phyloP scores from a whole-genome alignment of 2,888 invertebrate genomes.

The Mycalesis mineus region DNA sequence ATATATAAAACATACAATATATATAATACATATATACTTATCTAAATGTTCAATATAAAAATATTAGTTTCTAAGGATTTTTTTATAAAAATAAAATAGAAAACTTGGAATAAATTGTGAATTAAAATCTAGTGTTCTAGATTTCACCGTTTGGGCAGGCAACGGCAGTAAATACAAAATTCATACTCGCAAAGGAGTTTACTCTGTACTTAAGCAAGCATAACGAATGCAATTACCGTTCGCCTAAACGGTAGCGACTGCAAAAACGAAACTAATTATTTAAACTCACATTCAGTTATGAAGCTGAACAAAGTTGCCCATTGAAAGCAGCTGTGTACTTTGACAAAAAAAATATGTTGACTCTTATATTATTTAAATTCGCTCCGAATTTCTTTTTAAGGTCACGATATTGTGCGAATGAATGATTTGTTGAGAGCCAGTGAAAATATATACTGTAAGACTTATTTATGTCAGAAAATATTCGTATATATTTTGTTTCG shows the following conservation, averaged over 20 bases:
- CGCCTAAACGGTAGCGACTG: slow-evolving; percentile 17
- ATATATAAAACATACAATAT: no score
- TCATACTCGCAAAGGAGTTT: slow-evolving; percentile 22
- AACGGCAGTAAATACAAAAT: slow-evolving; percentile 21
- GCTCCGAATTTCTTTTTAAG: not conserved
- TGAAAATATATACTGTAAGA: no score
- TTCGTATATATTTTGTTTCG: no score
- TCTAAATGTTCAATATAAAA: no score
- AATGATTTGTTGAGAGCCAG: no score
- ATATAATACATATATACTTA: no score
- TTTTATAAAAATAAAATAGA: no score
- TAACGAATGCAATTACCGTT: slow-evolving; percentile 28
- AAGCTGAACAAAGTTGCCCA: slow-evolving; percentile 13
- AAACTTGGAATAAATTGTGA: no score
- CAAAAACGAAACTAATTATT: slow-evolving; percentile 15
- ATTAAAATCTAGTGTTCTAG: slow-evolving; percentile 1
- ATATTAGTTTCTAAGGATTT: no score
- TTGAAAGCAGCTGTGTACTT: slow-evolving; percentile 15
- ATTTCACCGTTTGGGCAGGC: slow-evolving; percentile 1
- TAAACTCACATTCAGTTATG: slow-evolving; percentile 11
- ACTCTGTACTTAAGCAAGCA: slow-evolving; percentile 25
- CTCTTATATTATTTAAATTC: not conserved
- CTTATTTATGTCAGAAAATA: no score
- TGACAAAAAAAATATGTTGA: not conserved
- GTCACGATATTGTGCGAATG: not conserved